Evolutionary conservation across 2,888 invertebrate species (phyloP).

Genomic region (Macaria notata): DNA sequence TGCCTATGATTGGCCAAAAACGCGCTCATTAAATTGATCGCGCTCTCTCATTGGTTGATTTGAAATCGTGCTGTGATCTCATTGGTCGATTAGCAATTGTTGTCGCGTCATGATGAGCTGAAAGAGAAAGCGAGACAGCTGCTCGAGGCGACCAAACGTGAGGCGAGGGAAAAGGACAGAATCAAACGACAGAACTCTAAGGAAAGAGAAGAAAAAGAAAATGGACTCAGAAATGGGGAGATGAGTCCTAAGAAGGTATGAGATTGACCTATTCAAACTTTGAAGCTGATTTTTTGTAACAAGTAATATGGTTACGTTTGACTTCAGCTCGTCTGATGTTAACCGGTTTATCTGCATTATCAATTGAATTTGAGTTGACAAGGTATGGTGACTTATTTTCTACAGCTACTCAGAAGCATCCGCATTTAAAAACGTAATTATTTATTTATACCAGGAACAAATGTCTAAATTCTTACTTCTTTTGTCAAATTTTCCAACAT

Average conservation of each 20-base stretch:
- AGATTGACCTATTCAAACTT: neutral
- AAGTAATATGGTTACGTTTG: too few species aligned
- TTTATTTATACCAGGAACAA: too few species aligned
- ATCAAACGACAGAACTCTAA: slow-evolving; percentile 57
- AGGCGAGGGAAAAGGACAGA: slow-evolving; percentile 79
- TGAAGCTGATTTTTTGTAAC: too few species aligned
- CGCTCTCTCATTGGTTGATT: slow-evolving; percentile 13
- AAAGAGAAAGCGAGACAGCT: slow-evolving; percentile 92
- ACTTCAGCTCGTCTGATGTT: too few species aligned
- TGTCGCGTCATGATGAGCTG: slow-evolving; percentile 91
- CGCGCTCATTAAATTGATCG: slow-evolving; percentile 21
- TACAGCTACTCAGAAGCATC: too few species aligned
- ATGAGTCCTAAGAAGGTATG: slow-evolving; percentile 68
- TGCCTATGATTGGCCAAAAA: slow-evolving; percentile 34
- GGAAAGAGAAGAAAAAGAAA: slow-evolving; percentile 84
- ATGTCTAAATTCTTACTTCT: too few species aligned
- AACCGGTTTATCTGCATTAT: too few species aligned
- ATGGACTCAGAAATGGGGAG: slow-evolving; percentile 65
- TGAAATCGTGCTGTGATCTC: slow-evolving; percentile 17
- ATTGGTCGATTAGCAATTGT: slow-evolving; percentile 82
- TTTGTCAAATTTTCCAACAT: too few species aligned
- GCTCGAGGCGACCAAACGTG: slow-evolving; percentile 89
- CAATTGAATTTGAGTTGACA: too few species aligned
- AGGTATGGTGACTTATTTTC: too few species aligned
- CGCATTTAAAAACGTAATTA: too few species aligned